phyloP scores from a whole-genome alignment of 2,113 vertebrate genomes.

The Ophthalmotilapia sp. region DNA sequence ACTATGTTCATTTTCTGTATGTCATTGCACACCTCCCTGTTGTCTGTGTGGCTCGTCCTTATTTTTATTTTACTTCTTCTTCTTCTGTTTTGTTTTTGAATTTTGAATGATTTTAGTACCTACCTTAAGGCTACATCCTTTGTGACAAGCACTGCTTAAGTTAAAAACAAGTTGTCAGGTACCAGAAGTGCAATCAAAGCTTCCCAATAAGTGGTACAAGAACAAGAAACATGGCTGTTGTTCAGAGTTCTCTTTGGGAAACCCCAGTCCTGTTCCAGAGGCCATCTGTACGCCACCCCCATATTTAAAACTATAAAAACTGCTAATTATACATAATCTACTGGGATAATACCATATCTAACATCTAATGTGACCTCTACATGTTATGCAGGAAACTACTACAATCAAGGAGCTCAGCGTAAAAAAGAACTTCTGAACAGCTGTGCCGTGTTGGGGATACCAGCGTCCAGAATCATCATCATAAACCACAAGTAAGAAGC shows the following conservation, averaged over 20 bases:
- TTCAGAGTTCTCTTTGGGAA: background rate
- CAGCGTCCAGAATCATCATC: slow-evolving; percentile 75
- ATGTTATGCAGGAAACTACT: slow-evolving; percentile 82
- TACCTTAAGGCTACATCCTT: background rate
- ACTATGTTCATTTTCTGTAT: background rate
- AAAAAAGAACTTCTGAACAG: slow-evolving; percentile 87
- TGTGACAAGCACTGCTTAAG: background rate
- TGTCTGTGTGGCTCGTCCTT: background rate
- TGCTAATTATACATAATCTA: background rate
- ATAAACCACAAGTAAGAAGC: slow-evolving; percentile 83
- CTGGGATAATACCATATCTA: background rate
- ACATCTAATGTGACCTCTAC: background rate
- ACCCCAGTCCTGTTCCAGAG: background rate
- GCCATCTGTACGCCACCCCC: background rate
- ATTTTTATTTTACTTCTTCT: background rate
- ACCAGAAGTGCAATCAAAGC: background rate
- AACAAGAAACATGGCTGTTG: background rate
- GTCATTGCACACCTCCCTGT: background rate
- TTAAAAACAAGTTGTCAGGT: background rate
- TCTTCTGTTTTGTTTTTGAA: background rate
- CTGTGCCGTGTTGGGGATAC: slow-evolving; percentile 85
- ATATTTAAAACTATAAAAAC: background rate
- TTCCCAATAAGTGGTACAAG: background rate
- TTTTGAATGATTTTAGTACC: background rate
- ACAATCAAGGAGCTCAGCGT: slow-evolving; percentile 84